Percentiles rank a stretch among this genome's conserved stretches.
phyloP scores from a whole-genome alignment of 2,113 vertebrate genomes.

The Myrmecobius fasciatus region DNA sequence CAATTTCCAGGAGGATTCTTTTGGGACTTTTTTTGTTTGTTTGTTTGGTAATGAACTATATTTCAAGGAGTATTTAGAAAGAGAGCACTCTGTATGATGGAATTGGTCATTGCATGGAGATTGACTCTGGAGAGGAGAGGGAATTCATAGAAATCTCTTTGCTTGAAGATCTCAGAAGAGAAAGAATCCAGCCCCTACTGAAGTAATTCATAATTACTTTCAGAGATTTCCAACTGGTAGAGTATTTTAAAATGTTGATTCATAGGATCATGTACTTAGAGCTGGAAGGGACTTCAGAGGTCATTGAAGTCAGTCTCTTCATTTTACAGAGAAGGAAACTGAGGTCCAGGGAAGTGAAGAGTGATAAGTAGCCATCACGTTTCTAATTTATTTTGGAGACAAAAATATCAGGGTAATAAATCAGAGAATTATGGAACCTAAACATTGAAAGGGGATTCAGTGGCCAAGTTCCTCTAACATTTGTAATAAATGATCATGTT shows the following conservation, averaged over 20 bases:
- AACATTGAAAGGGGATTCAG: background rate
- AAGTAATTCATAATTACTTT: background rate
- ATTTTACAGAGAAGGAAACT: background rate
- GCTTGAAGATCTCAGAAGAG: background rate
- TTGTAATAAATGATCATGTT: background rate
- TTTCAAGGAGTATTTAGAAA: background rate
- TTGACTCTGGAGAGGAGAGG: background rate
- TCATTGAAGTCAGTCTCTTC: background rate
- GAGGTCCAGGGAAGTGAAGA: background rate
- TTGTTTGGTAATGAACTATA: background rate
- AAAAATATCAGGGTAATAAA: background rate
- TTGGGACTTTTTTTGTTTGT: background rate
- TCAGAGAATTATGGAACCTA: background rate
- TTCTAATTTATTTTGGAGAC: background rate
- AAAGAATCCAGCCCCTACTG: background rate
- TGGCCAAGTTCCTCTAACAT: background rate
- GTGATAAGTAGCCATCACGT: background rate
- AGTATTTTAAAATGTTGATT: background rate
- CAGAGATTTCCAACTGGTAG: background rate
- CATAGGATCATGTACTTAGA: background rate
- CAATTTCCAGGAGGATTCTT: background rate
- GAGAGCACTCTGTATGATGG: background rate
- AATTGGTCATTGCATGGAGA: background rate
- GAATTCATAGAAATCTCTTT: background rate
- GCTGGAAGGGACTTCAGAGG: background rate